Evolutionary conservation across 1,140 invertebrate genomes (phyloP), one percentile per base, ranked within the genome.

Genomic region (Magallana ariakensis): DNA sequence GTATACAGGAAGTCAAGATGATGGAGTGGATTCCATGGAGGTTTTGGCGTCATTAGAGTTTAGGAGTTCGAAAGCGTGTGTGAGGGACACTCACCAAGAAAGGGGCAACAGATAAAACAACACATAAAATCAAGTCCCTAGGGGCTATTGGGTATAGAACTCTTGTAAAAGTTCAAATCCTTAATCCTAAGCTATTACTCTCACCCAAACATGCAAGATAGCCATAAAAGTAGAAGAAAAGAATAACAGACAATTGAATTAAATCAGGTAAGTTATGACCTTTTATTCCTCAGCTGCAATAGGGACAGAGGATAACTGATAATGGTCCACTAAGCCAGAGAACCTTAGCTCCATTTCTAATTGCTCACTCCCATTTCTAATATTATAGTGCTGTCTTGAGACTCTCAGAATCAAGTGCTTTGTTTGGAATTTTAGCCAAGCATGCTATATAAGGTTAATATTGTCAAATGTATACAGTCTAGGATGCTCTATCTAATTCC

Each of bases 331-430:
- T 75, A 75, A 75, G 8, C 19, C 66, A 75, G 9, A 22, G 66
- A 75, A 11, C 5, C 66, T 33, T 26, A 75, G 33, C 66, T 75
- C 26, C 2, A 26, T 13, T 19, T 33, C 66, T 75, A 26, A 26
- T 75, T 75, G 66, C 33, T 4, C 13, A 4, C 33, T 26, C 33
- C 22, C 66, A 75, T 13, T 75, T 75, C 66, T 75, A 26, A 75
- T 75, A 75, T 75, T 75, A 46, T 5, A 75, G 66, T 22, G 22
- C 19, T 75, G 66, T 26, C 66, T 75, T 75, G 66, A 75, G 66
- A 75, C 15, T 75, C 22, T 13, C 66, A 75, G 33, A 26, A 26
- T 75, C 26, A 70, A 7, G 15, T 19, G 22, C 66, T 75, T 75
- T 75, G 33, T 26, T 26, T 22, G 10, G 66, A 75, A 75, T 75